A percentile compares a stretch with the other conserved stretches of the same genome.
Conservation (phyloP, 2,797 vertebrate genomes). For the Scolopax bukidnonensis region DNA sequence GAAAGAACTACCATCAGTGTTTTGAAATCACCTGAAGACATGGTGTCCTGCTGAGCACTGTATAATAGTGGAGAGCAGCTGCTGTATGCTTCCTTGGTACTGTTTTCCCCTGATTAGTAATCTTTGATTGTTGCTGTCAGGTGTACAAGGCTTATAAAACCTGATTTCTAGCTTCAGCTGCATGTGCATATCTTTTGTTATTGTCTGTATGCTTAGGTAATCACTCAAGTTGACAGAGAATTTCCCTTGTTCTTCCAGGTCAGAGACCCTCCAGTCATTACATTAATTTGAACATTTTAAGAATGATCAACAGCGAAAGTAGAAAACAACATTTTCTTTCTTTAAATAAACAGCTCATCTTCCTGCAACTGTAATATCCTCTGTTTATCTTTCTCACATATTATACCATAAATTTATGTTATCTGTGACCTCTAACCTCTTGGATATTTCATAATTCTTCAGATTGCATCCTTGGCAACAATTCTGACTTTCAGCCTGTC, state of each 20-base stretch:
- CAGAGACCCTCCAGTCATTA: conserved; percentile 28
- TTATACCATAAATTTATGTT: background rate
- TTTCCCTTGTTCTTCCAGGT: conserved; percentile 43
- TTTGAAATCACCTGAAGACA: background rate
- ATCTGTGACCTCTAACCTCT: background rate
- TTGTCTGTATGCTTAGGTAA: conserved; percentile 38
- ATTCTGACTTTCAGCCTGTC: background rate
- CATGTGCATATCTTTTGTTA: background rate
- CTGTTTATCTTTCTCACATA: background rate
- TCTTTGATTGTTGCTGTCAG: conserved; percentile 30
- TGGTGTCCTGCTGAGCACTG: background rate
- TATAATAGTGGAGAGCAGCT: background rate
- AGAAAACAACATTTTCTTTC: conserved; percentile 7
- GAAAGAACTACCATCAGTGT: background rate
- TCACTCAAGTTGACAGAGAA: conserved; percentile 35
- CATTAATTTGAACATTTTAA: conserved; percentile 39
- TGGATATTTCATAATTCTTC: conserved; percentile 20
- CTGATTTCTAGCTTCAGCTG: background rate
- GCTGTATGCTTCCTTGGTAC: background rate
- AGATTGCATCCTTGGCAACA: conserved; percentile 19
- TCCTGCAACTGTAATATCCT: background rate
- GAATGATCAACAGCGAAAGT: background rate
- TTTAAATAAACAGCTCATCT: conserved; percentile 24
- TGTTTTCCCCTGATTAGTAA: background rate
- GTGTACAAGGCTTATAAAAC: conserved; percentile 15